These are phyloP conservation scores for Ricordea florida DNA, from an alignment of 92 coral and sea anemone species.

Conservation along the genomic window DNA sequence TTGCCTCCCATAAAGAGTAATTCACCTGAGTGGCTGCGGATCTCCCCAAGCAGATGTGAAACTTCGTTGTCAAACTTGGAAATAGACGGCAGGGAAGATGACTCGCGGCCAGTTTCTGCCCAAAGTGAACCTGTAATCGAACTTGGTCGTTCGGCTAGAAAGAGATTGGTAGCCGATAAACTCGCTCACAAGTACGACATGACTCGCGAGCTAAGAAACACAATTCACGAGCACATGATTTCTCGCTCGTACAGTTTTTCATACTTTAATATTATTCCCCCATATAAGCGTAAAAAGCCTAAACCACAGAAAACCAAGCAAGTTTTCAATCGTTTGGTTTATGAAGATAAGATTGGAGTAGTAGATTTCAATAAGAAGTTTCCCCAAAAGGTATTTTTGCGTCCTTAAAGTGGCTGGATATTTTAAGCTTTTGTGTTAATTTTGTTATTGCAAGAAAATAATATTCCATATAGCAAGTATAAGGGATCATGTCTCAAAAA, in stretches of 20 bases:
- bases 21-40: slow-evolving; percentile 13
- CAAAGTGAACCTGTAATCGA: slow-evolving; percentile 33
- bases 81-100: slow-evolving; percentile 22
- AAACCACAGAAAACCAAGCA: slow-evolving; percentile 76
- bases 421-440: too few relatives aligned
- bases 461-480: too few relatives aligned
- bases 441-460: too few relatives aligned
- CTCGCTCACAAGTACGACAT: slow-evolving; percentile 82
- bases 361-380: slow-evolving; percentile 54
- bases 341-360: slow-evolving; percentile 84
- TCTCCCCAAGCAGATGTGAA: neutral
- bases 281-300: slow-evolving; percentile 74
- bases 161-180: slow-evolving; percentile 75
- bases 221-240: slow-evolving; percentile 90
- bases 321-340: slow-evolving; percentile 75
- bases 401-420: too few relatives aligned
- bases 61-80: neutral
- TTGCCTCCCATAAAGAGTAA: slow-evolving; percentile 21
- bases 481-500: too few relatives aligned
- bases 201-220: slow-evolving; percentile 88
- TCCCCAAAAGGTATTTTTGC: slow-evolving; percentile 8
- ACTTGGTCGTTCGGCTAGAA: slow-evolving; percentile 62
- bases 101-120: slow-evolving; percentile 45
- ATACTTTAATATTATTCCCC: slow-evolving; percentile 82
- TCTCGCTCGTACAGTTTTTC: slow-evolving; percentile 84